Conservation (phyloP, 2,113 vertebrate species). For the Odobenus rosmarus region DNA sequence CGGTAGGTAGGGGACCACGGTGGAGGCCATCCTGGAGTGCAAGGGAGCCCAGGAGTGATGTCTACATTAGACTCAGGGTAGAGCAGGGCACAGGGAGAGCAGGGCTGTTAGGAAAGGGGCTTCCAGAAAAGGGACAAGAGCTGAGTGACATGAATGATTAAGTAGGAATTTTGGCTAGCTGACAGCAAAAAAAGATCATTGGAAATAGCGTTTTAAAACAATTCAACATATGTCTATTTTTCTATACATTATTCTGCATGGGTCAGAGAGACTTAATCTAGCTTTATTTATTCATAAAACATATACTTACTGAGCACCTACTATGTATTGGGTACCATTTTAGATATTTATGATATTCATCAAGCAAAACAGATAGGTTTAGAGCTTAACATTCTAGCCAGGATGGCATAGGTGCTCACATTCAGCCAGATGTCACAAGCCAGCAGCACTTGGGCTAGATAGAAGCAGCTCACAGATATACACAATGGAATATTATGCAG, state of each 20-base stretch:
- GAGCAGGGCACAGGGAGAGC: background rate
- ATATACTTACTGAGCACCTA: background rate
- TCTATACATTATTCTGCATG: background rate
- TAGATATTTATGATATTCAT: background rate
- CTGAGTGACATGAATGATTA: background rate
- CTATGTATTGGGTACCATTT: background rate
- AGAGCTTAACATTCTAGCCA: background rate
- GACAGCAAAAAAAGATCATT: background rate
- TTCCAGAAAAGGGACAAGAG: background rate
- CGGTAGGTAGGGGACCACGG: background rate
- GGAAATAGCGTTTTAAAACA: background rate
- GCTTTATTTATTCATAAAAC: background rate
- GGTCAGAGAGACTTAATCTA: background rate
- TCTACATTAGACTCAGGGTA: background rate
- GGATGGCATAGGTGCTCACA: background rate
- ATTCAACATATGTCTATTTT: background rate
- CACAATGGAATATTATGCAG: too few relatives aligned
- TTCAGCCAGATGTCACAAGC: background rate
- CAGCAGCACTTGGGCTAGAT: background rate
- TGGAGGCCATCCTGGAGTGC: background rate
- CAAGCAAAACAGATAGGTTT: background rate
- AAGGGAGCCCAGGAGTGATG: background rate
- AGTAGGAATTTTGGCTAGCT: background rate
- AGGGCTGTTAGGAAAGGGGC: background rate
- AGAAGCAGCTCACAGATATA: too few relatives aligned